Evolutionary conservation across 2,888 invertebrate genomes (phyloP).

Genomic region (Cephus spinipes): DNA sequence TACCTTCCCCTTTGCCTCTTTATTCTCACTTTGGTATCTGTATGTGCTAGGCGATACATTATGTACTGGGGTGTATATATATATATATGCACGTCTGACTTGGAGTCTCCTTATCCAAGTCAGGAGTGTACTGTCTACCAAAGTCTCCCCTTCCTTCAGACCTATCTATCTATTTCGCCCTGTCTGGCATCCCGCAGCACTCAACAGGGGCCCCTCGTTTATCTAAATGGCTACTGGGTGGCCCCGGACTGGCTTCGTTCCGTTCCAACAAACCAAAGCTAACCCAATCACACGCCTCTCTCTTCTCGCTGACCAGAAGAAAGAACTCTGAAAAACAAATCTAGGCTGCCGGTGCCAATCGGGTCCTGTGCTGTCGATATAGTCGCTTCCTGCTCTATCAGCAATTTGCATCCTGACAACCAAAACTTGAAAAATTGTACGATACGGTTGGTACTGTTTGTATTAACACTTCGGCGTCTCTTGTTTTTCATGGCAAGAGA

Average conservation of each 20-base stretch:
- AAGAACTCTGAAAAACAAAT: constrained; percentile 31
- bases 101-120: not conserved
- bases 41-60: not conserved
- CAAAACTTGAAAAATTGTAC: not conserved
- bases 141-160: constrained; percentile 35
- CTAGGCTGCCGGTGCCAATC: constrained; percentile 1
- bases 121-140: not conserved
- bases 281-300: constrained; percentile 51
- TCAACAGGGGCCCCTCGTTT: constrained; percentile 61
- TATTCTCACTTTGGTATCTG: constrained; percentile 14
- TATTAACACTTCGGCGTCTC: not conserved
- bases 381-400: not conserved
- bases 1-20: constrained; percentile 18
- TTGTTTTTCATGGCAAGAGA: not conserved
- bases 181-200: constrained; percentile 55
- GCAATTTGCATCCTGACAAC: not conserved
- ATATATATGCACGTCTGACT: not conserved
- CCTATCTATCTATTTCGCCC: constrained; percentile 12
- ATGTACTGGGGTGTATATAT: not conserved
- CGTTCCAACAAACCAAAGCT: constrained; percentile 55
- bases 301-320: constrained; percentile 30
- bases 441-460: not conserved
- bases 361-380: not conserved
- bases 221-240: constrained; percentile 65
- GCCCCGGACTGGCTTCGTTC: constrained; percentile 44